Base-by-base conservation (phyloP, 2,888 invertebrate genomes). In the Heteromurus nitidus region DNA sequence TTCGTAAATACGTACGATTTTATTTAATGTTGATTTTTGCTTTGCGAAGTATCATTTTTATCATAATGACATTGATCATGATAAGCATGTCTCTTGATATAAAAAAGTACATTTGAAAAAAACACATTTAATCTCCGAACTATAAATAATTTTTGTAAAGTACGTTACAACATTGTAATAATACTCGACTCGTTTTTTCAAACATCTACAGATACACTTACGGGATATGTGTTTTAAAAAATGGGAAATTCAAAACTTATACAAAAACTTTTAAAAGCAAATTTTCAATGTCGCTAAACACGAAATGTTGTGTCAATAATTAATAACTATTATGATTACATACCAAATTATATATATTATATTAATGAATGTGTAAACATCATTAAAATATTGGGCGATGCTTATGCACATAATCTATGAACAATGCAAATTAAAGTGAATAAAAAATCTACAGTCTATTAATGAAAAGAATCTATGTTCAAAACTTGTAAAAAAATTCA, bases 31-130 rank as follows among this genome's bases (percentile, higher is more conserved):
- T 13, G 58, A 58, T 72, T 62, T 55, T 70, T 47, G 24, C 36
- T 31, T 60, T 30, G 36, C 50, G 36, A 55, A 28, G n/a, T 72
- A 64, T 62, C 22, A 62, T 31, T 30, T 11, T 68, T 30, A 68
- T 68, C 2, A 47, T 67, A 18, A 65, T n/a, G 65, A 44, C 36
- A 65, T 55, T 55, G 13, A 55, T 55, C 55, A 55, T 55, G 55
- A 55, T 55, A 24, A 55, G n/a, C n/a, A 22, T 24, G 11, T 22
- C 22, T 20, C 18, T 9, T 62, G 30, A 36, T 62, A 31, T 62
- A 62, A 20, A 62, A 58, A 36, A 36, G 36, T 36, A 36, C 36
- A 36, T 13, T 36, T 36, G 36, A 36, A 36, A 36, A n/a, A n/a
- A 62, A 62, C 20, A 22, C n/a, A 62, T 62, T 30, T 31, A 11